Base-by-base conservation (phyloP, 2,797 vertebrate species). In the Percopsis omiscomaycus region DNA sequence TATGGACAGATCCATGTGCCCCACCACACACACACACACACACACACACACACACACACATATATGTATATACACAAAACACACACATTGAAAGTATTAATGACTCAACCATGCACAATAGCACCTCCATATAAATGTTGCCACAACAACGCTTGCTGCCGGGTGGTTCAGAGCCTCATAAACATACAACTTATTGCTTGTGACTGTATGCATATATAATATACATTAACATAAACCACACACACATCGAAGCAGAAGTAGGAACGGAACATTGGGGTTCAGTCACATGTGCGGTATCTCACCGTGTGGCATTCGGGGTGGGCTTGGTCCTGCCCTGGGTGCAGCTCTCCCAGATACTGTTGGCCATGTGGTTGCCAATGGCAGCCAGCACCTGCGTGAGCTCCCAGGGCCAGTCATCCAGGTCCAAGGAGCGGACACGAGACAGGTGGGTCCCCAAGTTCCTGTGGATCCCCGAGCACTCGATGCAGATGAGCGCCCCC, bases 361-460 rank as follows among this genome's bases (percentile, higher is more conserved):
- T 98, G 86, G 96, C 96, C 53, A 89, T 94, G 88, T 94, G 86
- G 80, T 98, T 98, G 51, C 96, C 97, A 5, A 98, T 98, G 82
- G 96, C 94, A 0, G 92, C 92, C 66, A 98, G 91, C 56, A 98
- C 97, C 72, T 96, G 93, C 0, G 95, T 96, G 65, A 98, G 95
- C 88, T 98, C 96, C 30, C 94, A 92, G 0, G 97, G 96, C 95
- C 95, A 97, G 68, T 97, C 95, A 3, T 98, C 97, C 82, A 98
- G 90, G 84, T 97, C 97, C 15, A 98, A 91, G 0, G 97, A 98
- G 59, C 97, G 95, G 2, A 98, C 97, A 0, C 97, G 94, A 0
- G 97, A 98, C 77, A 98, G 86, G 87, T 98, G 97, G 1, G 96
- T 97, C 46, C 97, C 97, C 81, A 98, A 91, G 84, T 98, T 98